These are phyloP conservation scores for Drosophila prolongata DNA, from an alignment of 2,888 invertebrate genomes.

Conservation along the genomic window DNA sequence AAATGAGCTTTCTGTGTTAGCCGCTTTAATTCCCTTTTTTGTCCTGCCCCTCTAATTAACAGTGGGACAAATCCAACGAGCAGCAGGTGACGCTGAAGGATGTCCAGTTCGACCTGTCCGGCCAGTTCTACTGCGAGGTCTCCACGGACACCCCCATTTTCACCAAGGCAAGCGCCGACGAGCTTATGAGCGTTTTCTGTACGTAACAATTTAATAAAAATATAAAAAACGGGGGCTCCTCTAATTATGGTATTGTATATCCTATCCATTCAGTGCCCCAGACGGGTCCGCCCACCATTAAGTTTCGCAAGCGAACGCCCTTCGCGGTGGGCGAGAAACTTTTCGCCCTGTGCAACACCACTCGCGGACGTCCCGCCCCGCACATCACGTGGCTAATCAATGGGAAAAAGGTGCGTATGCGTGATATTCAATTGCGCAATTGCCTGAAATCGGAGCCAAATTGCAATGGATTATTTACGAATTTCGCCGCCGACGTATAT, in stretches of 20 bases:
- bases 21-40: conserved; percentile 16
- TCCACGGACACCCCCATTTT: conserved; percentile 93
- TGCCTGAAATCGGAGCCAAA: conserved; percentile 26
- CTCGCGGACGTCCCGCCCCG: conserved; percentile 88
- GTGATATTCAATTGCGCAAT: conserved; percentile 38
- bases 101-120: conserved; percentile 91
- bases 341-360: conserved; percentile 89
- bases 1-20: conserved; percentile 27
- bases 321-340: conserved; percentile 87
- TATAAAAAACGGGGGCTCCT: no score
- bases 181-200: conserved; percentile 93
- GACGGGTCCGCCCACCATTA: conserved; percentile 87
- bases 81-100: conserved; percentile 86
- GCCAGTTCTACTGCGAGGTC: conserved; percentile 92
- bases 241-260: conserved; percentile 28
- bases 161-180: conserved; percentile 91
- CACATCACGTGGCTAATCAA: conserved; percentile 90
- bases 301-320: conserved; percentile 86
- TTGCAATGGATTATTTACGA: conserved; percentile 44
- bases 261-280: conserved; percentile 85
- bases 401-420: conserved; percentile 87
- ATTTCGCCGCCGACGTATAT: conserved; percentile 1
- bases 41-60: conserved; percentile 15
- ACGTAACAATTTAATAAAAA: conserved; percentile 85
- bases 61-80: conserved; percentile 83